A percentile compares a stretch with the other conserved stretches of the same genome.
Conservation (phyloP, 1,140 invertebrate genomes). For the Cydia strobilella region DNA sequence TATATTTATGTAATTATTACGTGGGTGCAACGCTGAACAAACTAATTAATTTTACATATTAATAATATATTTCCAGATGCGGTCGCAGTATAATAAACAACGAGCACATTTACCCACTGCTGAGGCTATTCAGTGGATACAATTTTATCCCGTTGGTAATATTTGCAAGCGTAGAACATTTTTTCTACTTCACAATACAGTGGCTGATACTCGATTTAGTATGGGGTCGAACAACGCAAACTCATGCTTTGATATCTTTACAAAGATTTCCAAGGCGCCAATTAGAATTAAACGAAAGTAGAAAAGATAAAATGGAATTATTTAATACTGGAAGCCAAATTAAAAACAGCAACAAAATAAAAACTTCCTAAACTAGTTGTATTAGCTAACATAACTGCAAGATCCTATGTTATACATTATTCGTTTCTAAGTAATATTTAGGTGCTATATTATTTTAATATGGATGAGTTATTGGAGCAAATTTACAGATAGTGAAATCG, state of each 20-base stretch:
- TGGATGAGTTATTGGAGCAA: too few relatives aligned
- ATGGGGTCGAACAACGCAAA: slow-evolving; percentile 40
- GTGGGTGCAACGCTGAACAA: too few relatives aligned
- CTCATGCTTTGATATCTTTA: slow-evolving; percentile 1
- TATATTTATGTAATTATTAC: too few relatives aligned
- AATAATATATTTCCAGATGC: slow-evolving; percentile 51
- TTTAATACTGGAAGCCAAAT: neutral
- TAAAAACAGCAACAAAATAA: neutral
- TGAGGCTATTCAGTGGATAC: slow-evolving; percentile 47
- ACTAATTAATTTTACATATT: too few relatives aligned
- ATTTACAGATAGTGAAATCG: too few relatives aligned
- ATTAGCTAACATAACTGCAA: too few relatives aligned
- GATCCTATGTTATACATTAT: too few relatives aligned
- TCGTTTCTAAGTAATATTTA: too few relatives aligned
- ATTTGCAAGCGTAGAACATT: slow-evolving; percentile 48
- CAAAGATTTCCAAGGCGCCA: neutral
- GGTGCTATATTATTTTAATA: too few relatives aligned
- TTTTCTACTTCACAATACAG: slow-evolving; percentile 59
- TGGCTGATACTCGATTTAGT: slow-evolving; percentile 57
- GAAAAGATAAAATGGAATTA: neutral
- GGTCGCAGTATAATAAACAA: slow-evolving; percentile 45
- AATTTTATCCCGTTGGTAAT: slow-evolving; percentile 47
- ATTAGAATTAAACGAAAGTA: neutral
- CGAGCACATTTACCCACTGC: slow-evolving; percentile 56
- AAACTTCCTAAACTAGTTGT: neutral